These are phyloP conservation scores for Macropis europaea DNA, from an alignment of 2,888 invertebrate species.

Conservation along the genomic window DNA sequence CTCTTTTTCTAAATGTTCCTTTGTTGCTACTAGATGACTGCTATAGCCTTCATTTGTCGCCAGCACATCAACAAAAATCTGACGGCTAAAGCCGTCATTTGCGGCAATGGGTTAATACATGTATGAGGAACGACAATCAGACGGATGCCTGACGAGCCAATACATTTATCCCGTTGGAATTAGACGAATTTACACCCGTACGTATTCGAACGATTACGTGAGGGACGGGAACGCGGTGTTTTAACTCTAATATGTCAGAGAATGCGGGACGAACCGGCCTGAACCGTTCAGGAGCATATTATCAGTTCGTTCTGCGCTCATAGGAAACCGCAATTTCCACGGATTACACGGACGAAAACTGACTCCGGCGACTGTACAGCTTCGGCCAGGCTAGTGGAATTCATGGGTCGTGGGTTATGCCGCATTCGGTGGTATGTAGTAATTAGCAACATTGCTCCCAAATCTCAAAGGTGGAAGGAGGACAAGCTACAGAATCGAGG, in stretches of 20 bases:
- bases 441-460: conserved; percentile 77
- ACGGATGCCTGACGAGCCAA: not conserved
- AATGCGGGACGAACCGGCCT: conserved; percentile 29
- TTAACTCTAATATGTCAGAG: conserved; percentile 29
- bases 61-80: no score
- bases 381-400: conserved; percentile 68
- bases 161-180: not conserved
- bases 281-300: conserved; percentile 40
- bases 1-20: no score
- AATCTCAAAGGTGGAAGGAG: conserved; percentile 58
- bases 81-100: no score
- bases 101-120: no score
- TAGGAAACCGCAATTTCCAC: conserved; percentile 62
- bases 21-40: no score
- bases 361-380: conserved; percentile 57
- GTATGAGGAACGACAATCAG: no score
- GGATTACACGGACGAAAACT: conserved; percentile 60
- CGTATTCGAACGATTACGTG: conserved; percentile 1
- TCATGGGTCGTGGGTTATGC: conserved; percentile 77
- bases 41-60: no score
- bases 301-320: conserved; percentile 60
- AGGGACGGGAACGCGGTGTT: not conserved
- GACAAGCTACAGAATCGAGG: conserved; percentile 16
- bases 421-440: conserved; percentile 77
- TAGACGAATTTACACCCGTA: not conserved